A percentile compares a stretch with the other conserved stretches of the same genome.
Conservation (phyloP, 2,888 invertebrate genomes). For the Drosophila kuntzei region DNA sequence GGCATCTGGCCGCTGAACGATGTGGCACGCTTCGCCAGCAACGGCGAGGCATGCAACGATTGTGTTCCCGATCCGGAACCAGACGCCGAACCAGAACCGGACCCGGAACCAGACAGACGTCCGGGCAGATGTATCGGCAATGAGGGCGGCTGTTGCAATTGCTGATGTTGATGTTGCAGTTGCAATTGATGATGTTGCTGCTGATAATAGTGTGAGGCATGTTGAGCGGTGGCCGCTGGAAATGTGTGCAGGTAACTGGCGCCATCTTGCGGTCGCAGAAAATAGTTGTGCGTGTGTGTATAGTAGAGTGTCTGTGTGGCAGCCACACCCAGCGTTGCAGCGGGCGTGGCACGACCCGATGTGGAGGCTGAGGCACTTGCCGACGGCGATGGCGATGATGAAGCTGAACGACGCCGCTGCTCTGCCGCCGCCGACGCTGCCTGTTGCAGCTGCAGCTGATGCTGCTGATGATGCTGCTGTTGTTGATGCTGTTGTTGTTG, state of each 20-base stretch:
- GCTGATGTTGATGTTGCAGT: slow-evolving; percentile 61
- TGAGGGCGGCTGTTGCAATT: slow-evolving; percentile 64
- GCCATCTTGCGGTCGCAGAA: slow-evolving; percentile 76
- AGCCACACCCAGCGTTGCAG: slow-evolving; percentile 60
- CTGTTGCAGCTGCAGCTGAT: slow-evolving; percentile 87
- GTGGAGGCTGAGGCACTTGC: slow-evolving; percentile 59
- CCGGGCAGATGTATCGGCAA: slow-evolving; percentile 54
- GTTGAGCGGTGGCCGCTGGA: slow-evolving; percentile 80
- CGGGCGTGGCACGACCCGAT: slow-evolving; percentile 80
- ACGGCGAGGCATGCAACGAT: slow-evolving; percentile 82
- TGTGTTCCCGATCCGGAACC: slow-evolving; percentile 67
- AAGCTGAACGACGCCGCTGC: slow-evolving; percentile 68
- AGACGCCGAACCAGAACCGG: slow-evolving; percentile 46
- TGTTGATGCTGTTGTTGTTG: slow-evolving; percentile 87
- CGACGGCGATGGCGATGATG: slow-evolving; percentile 75
- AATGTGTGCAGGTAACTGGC: slow-evolving; percentile 82
- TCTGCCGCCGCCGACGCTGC: slow-evolving; percentile 42
- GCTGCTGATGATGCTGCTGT: slow-evolving; percentile 88
- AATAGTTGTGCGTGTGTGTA: slow-evolving; percentile 75
- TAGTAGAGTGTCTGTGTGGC: slow-evolving; percentile 63
- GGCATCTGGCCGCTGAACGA: slow-evolving; percentile 84
- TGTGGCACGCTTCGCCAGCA: slow-evolving; percentile 83
- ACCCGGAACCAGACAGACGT: slow-evolving; percentile 44
- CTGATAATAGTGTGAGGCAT: slow-evolving; percentile 60
- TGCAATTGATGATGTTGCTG: slow-evolving; percentile 60